A percentile compares a stretch with the other conserved stretches of the same genome.
Evolutionary conservation across 2,113 vertebrate species (phyloP).

Genomic region (Tor tambroides): DNA sequence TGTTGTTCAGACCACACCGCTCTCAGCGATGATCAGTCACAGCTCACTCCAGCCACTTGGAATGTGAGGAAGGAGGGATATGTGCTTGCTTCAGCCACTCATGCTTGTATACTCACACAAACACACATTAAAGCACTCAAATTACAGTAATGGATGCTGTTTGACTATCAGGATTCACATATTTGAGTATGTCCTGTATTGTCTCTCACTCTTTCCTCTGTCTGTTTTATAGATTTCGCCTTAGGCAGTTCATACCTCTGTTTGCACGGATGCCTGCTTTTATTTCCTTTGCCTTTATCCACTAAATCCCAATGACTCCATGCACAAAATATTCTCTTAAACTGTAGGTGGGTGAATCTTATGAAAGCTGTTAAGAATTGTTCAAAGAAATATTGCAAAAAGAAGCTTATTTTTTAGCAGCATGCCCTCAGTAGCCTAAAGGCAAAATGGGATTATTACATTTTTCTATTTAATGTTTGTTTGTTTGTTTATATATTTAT

Average conservation of each 20-base stretch:
- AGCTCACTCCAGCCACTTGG: constrained; percentile 44
- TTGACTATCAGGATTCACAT: constrained; percentile 26
- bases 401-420: no score
- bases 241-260: neutral
- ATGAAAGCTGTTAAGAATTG: neutral
- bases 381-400: neutral
- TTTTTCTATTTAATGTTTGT: no score
- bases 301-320: constrained; percentile 14
- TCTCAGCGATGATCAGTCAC: constrained; percentile 59
- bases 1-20: constrained; percentile 53
- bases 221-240: constrained; percentile 4
- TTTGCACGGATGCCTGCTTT: constrained; percentile 8
- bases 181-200: neutral
- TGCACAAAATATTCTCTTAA: neutral
- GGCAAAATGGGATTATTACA: no score
- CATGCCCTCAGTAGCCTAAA: no score
- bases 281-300: constrained; percentile 4
- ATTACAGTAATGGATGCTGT: constrained; percentile 14
- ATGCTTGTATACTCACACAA: constrained; percentile 40
- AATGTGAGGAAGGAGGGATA: constrained; percentile 57
- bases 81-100: constrained; percentile 26
- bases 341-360: neutral
- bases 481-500: no score
- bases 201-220: neutral
- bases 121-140: constrained; percentile 43